A percentile compares a stretch with the other conserved stretches of the same genome.
phyloP scores from a whole-genome alignment of 1,140 invertebrate species.

The Bombus terrestris region DNA sequence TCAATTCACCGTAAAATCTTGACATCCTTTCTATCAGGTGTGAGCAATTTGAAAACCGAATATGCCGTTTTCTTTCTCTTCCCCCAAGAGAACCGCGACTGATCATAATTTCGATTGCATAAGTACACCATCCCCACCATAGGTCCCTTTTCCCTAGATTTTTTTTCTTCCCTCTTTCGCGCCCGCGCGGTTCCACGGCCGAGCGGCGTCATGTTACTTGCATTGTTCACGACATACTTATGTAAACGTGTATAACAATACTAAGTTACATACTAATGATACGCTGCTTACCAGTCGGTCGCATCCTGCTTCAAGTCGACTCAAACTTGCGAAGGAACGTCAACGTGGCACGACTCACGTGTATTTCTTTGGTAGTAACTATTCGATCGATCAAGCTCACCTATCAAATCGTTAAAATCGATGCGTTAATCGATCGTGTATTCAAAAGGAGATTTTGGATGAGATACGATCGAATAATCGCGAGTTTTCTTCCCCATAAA shows the following conservation, averaged over 20 bases:
- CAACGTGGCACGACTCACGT: background rate
- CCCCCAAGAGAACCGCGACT: background rate
- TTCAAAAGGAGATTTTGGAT: background rate
- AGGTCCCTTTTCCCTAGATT: background rate
- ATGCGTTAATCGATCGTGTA: background rate
- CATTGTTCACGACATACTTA: conserved; percentile 77
- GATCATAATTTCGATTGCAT: conserved; percentile 39
- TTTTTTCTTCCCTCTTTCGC: conserved; percentile 20
- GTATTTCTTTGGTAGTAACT: background rate
- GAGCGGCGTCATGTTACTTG: conserved; percentile 53
- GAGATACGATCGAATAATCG: background rate
- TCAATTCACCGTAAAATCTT: conserved; percentile 49
- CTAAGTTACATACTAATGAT: conserved; percentile 71
- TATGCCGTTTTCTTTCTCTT: conserved; percentile 16
- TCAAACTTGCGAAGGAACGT: conserved; percentile 7
- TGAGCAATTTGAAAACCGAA: conserved; percentile 41
- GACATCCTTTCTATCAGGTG: conserved; percentile 50
- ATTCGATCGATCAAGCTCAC: too few species aligned
- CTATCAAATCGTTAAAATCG: too few species aligned
- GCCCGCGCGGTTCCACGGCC: conserved; percentile 58
- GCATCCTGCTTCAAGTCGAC: conserved; percentile 66
- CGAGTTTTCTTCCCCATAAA: background rate
- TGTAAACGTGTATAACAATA: conserved; percentile 77
- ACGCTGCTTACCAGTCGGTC: conserved; percentile 35
- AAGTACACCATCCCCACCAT: background rate